phyloP scores from a whole-genome alignment of 2,888 invertebrate genomes.

The Eupithecia centaureata region DNA sequence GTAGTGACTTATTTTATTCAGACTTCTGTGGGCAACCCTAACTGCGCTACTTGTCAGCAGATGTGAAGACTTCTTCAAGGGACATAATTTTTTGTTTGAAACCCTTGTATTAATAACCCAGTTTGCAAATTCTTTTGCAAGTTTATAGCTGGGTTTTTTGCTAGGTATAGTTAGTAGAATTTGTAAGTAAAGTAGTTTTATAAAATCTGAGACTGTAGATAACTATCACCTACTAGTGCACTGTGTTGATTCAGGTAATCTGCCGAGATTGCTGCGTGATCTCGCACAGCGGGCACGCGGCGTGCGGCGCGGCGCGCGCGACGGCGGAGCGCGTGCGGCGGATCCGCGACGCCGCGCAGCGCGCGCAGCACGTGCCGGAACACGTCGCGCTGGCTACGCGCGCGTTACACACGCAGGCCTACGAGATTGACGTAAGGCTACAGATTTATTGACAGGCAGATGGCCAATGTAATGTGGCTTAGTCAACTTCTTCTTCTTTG shows the following conservation, averaged over 20 bases:
- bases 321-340: constrained; percentile 83
- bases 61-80: too few species aligned
- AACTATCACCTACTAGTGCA: too few species aligned
- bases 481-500: too few species aligned
- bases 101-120: too few species aligned
- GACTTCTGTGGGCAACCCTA: too few species aligned
- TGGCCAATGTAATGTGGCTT: neutral
- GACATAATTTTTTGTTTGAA: too few species aligned
- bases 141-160: too few species aligned
- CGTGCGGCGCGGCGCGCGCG: constrained; percentile 85
- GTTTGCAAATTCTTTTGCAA: too few species aligned
- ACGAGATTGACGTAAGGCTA: constrained; percentile 64
- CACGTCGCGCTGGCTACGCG: constrained; percentile 84
- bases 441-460: neutral
- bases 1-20: too few species aligned
- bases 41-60: too few species aligned
- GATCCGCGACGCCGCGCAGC: constrained; percentile 85
- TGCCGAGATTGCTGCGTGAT: constrained; percentile 86
- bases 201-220: neutral
- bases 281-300: constrained; percentile 85
- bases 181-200: too few species aligned
- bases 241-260: constrained; percentile 79
- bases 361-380: constrained; percentile 85
- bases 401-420: constrained; percentile 71
- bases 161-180: too few species aligned